Evolutionary conservation across 2,797 vertebrate genomes (phyloP).

Genomic region (Acanthis flammea): DNA sequence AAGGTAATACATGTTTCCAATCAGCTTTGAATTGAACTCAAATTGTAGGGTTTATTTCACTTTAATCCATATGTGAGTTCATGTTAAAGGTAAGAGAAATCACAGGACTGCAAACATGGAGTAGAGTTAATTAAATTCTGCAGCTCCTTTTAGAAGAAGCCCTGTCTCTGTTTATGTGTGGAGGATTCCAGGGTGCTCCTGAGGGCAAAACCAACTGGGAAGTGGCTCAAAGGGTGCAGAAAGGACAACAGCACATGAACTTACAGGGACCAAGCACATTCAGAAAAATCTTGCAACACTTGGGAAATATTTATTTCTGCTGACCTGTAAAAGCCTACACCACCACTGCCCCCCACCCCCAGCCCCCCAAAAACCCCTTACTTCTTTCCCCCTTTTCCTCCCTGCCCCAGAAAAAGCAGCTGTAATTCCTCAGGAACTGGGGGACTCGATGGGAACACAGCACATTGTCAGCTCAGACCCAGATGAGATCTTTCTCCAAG

Average conservation of each 20-base stretch:
- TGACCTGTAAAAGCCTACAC: neutral
- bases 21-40: slow-evolving; percentile 76
- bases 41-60: slow-evolving; percentile 76
- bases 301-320: neutral
- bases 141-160: slow-evolving; percentile 32
- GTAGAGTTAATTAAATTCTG: slow-evolving; percentile 62
- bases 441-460: fast-evolving
- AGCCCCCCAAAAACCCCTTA: neutral
- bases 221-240: neutral
- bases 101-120: slow-evolving; percentile 31
- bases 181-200: neutral
- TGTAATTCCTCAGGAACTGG: neutral
- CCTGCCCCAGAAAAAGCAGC: neutral
- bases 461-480: neutral
- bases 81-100: slow-evolving; percentile 74
- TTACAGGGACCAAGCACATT: neutral
- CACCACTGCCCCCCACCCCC: fast-evolving
- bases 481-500: neutral
- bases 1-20: slow-evolving; percentile 80
- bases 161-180: neutral
- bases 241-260: neutral
- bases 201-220: neutral
- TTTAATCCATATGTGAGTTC: slow-evolving; percentile 77
- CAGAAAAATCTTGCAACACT: neutral
- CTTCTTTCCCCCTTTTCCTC: neutral